Percentiles rank a stretch among this genome's conserved stretches.
These are phyloP conservation scores for Celastrina argiolus DNA, from an alignment of 2,888 invertebrate species.

Conservation along the genomic window DNA sequence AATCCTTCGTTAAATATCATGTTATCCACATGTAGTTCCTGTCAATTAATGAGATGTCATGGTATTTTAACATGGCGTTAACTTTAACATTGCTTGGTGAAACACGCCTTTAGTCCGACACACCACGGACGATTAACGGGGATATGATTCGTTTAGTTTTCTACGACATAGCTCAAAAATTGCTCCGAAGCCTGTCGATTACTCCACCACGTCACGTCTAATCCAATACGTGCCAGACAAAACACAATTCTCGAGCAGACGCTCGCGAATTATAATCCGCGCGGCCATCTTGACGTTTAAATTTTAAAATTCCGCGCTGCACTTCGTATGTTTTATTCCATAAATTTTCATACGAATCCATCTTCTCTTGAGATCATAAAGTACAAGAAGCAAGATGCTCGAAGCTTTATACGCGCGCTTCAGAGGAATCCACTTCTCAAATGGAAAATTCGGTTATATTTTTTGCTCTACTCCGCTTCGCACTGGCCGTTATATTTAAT, in stretches of 20 bases:
- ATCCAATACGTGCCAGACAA: not conserved
- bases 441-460: constrained; percentile 3
- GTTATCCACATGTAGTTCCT: no score
- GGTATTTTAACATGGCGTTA: no score
- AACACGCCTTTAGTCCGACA: no score
- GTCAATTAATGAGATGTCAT: no score
- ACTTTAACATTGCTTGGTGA: no score
- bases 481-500: no score
- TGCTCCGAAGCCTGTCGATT: no score
- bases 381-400: not conserved
- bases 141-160: no score
- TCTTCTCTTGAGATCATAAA: constrained; percentile 11
- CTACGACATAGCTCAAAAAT: no score
- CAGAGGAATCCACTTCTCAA: constrained; percentile 9
- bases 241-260: not conserved
- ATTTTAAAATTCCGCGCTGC: constrained; percentile 12
- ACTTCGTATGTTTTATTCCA: constrained; percentile 17
- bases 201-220: no score
- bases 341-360: constrained; percentile 16
- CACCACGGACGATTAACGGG: no score
- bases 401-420: constrained; percentile 7
- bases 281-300: not conserved
- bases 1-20: no score
- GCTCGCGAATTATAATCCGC: not conserved
- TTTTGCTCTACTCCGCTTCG: not conserved